Evolutionary conservation across 1,140 invertebrate species (phyloP).

Genomic region (Psilanteris sp.): DNA sequence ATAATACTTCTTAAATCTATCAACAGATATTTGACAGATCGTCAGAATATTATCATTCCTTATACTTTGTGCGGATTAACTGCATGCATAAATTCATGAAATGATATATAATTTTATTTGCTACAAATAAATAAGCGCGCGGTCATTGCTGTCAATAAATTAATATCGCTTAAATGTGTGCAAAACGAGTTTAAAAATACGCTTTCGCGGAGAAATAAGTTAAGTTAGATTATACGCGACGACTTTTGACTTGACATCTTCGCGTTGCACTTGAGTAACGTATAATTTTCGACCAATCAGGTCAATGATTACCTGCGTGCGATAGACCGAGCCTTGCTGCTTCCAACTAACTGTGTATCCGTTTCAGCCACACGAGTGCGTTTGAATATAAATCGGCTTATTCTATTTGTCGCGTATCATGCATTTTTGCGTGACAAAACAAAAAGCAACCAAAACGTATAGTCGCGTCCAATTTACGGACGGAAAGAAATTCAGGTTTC

Average conservation of each 20-base stretch:
- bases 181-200: slow-evolving; percentile 12
- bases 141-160: slow-evolving; percentile 27
- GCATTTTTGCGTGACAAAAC: too few relatives aligned
- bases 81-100: slow-evolving; percentile 15
- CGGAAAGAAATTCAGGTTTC: too few relatives aligned
- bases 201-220: slow-evolving; percentile 6
- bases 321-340: background rate
- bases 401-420: slow-evolving; percentile 1
- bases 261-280: slow-evolving; percentile 17
- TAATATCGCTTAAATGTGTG: slow-evolving; percentile 26
- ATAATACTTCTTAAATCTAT: too few relatives aligned
- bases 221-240: slow-evolving; percentile 26
- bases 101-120: slow-evolving; percentile 40
- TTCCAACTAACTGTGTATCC: slow-evolving; percentile 8
- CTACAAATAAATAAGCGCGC: slow-evolving; percentile 23
- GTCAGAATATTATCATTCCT: background rate
- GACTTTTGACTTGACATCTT: slow-evolving; percentile 45
- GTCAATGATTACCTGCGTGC: slow-evolving; percentile 31
- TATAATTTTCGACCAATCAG: slow-evolving; percentile 49
- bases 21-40: too few relatives aligned
- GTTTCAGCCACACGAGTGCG: background rate
- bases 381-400: slow-evolving; percentile 16
- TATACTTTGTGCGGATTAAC: slow-evolving; percentile 6
- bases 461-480: too few relatives aligned
- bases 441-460: too few relatives aligned